Evolutionary conservation across 2,888 invertebrate species (phyloP).

Genomic region (Mythimna loreyi): DNA sequence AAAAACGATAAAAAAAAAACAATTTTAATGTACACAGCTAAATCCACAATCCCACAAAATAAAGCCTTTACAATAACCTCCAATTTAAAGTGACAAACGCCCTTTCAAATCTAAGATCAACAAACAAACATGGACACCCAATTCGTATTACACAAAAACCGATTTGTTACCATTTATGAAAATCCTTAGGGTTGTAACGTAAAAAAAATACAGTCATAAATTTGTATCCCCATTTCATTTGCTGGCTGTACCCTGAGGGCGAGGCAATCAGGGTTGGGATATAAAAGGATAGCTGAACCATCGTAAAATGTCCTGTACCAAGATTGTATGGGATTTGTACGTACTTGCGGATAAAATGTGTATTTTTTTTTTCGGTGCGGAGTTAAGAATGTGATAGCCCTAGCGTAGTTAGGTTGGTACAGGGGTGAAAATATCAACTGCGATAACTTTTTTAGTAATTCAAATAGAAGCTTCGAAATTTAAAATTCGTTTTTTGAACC

Average conservation of each 20-base stretch:
- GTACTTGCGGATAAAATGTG: conserved; percentile 66
- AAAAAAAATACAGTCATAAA: conserved; percentile 76
- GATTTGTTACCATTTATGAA: conserved; percentile 74
- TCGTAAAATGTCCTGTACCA: conserved; percentile 86
- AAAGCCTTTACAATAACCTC: conserved; percentile 7
- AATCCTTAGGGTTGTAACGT: conserved; percentile 65
- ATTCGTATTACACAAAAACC: conserved; percentile 59
- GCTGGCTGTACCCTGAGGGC: conserved; percentile 72
- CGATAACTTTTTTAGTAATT: neutral
- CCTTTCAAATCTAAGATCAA: conserved; percentile 48
- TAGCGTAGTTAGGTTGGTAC: conserved; percentile 10
- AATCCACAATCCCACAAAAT: conserved; percentile 15
- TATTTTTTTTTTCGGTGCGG: conserved; percentile 64
- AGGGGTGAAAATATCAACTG: neutral
- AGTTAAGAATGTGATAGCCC: conserved; percentile 48
- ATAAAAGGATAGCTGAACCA: conserved; percentile 84
- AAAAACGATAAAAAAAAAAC: neutral
- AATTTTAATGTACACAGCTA: conserved; percentile 12
- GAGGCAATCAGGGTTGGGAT: conserved; percentile 86
- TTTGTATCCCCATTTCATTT: conserved; percentile 77
- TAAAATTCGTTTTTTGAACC: neutral
- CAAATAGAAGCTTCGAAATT: neutral
- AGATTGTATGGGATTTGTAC: conserved; percentile 86
- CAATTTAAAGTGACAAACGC: conserved; percentile 36
- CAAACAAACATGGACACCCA: conserved; percentile 52